Percentiles rank a stretch among this genome's conserved stretches.
Evolutionary conservation across 2,113 vertebrate species (phyloP).

Genomic region (Loxodonta africana): DNA sequence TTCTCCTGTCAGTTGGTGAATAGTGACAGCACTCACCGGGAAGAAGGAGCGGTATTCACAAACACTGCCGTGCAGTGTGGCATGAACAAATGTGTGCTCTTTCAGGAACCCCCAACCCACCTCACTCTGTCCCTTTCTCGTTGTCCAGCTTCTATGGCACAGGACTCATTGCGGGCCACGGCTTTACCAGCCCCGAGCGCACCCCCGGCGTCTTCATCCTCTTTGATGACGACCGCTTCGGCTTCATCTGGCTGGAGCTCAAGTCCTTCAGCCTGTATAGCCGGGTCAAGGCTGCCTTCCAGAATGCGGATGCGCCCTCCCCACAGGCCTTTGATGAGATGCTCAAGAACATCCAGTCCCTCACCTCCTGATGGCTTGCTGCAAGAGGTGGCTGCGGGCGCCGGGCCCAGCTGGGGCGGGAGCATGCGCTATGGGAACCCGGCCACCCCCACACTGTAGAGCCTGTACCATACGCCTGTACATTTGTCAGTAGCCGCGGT

Average conservation of each 20-base stretch:
- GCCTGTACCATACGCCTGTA: slow-evolving; percentile 64
- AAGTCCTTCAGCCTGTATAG: slow-evolving; percentile 99
- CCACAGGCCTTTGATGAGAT: slow-evolving; percentile 96
- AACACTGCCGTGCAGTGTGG: too few species aligned
- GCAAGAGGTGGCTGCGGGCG: slow-evolving; percentile 57
- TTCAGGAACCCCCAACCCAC: too few species aligned
- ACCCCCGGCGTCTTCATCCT: slow-evolving; percentile 96
- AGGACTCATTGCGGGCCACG: slow-evolving; percentile 96
- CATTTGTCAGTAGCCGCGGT: slow-evolving; percentile 62
- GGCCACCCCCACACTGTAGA: neutral
- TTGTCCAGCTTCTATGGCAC: slow-evolving; percentile 95
- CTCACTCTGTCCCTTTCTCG: neutral
- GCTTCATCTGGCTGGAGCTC: slow-evolving; percentile 99
- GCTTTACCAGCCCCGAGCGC: slow-evolving; percentile 97
- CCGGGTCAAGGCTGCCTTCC: slow-evolving; percentile 95
- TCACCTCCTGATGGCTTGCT: slow-evolving; percentile 92
- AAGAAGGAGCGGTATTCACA: too few species aligned
- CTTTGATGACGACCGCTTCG: slow-evolving; percentile 97
- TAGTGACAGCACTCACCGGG: too few species aligned
- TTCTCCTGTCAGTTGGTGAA: too few species aligned
- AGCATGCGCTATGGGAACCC: too few species aligned
- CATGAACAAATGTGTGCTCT: neutral
- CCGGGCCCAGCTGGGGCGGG: slow-evolving; percentile 25
- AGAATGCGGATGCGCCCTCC: slow-evolving; percentile 93
- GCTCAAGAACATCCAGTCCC: slow-evolving; percentile 97